Base-by-base conservation (phyloP, 2,797 vertebrate species). In the Pseudochirops cupreus region DNA sequence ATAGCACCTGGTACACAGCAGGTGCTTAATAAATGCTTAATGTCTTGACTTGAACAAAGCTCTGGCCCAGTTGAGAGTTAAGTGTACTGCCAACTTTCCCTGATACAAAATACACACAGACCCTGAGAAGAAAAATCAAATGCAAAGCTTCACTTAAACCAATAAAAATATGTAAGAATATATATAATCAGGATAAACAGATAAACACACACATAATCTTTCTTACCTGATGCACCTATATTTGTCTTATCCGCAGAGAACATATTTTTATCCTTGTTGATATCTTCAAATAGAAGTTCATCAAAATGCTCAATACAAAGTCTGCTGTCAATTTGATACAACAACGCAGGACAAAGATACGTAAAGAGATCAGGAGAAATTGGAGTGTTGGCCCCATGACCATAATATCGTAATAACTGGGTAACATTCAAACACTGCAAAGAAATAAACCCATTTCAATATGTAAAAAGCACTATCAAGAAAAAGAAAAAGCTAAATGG, bases 311-410 rank as follows among this genome's bases (percentile, higher is more conserved):
- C 99, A 98, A 99, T 99, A 98, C 99, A 99, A 97, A 99, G 98
- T 10, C 99, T 99, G 67, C 99, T 99, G 97, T 99, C 99, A 54
- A 99, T 99, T 98, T 99, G 99, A 98, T 99, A 99, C 0, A 99
- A 99, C 97, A 99, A 97, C 10, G 99, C 99, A 0, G 99, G 99
- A 95, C 99, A 99, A 94, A 99, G 98, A 97, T 99, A 99, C 3
- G 99, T 99, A 93, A 99, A 99, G 95, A 99, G 98, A n/a, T 97
- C 98, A 1, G 99, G 99, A 92, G 99, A 99, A 98, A 99, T 99
- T n/a, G 98, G 98, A 16, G 99, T 98, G 53, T 98, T 99, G 0
- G 98, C 97, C 95, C 98, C 99, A 96, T 99, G 98, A 93, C 99
- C 99, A 3, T 99, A 99, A 98, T 99, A 98, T 90, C 97, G 96